A percentile compares a stretch with the other conserved stretches of the same genome.
Evolutionary conservation across 2,113 vertebrate genomes (phyloP).

Genomic region (Amphilophus citrinellus): DNA sequence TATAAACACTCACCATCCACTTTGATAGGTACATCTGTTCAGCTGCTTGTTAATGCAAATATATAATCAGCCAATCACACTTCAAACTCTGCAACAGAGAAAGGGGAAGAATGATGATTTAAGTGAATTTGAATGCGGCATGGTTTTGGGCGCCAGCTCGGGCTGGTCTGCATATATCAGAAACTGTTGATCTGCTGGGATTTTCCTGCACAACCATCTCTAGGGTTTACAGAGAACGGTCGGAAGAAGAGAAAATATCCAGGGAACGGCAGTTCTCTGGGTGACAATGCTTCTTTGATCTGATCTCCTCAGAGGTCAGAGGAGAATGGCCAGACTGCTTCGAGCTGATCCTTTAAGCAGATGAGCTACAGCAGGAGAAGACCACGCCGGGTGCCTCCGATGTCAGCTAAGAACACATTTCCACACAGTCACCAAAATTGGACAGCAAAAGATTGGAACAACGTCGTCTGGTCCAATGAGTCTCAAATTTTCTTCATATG

Average conservation of each 20-base stretch:
- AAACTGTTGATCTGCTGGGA: neutral
- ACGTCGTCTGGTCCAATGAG: neutral
- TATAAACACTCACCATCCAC: neutral
- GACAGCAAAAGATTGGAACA: neutral
- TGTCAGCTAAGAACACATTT: neutral
- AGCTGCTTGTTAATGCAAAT: neutral
- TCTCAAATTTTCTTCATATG: neutral
- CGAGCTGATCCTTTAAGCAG: neutral
- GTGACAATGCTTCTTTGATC: neutral
- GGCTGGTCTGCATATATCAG: neutral
- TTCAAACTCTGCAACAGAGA: neutral
- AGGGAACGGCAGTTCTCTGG: neutral
- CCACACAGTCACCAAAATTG: neutral
- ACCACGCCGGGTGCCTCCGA: too few relatives aligned
- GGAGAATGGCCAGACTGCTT: neutral
- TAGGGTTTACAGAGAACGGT: neutral
- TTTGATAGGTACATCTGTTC: neutral
- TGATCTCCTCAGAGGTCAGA: neutral
- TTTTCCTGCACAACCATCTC: neutral
- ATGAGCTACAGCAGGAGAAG: too few relatives aligned
- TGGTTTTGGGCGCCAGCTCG: neutral
- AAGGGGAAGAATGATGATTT: neutral
- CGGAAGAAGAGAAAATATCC: neutral
- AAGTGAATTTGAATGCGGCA: neutral
- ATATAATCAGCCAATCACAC: neutral